These are phyloP conservation scores for Baronia brevicornis DNA, from an alignment of 2,888 invertebrate genomes.

Conservation along the genomic window DNA sequence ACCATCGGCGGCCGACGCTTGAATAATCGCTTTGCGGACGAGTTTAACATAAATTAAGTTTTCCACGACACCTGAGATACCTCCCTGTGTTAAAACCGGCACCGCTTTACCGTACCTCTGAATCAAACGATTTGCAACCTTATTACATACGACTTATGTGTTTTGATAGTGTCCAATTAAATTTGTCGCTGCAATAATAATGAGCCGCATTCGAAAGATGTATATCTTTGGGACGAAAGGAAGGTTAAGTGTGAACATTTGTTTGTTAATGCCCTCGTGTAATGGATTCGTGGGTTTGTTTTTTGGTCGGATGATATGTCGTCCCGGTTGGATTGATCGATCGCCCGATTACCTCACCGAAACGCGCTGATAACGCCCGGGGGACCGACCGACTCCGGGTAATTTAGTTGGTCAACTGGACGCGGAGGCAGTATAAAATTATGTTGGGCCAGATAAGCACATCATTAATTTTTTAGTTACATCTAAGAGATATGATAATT, in stretches of 20 bases:
- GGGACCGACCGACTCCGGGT: conserved; percentile 5
- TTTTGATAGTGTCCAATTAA: conserved; percentile 15
- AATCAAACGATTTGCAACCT: conserved; percentile 24
- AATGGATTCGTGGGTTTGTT: conserved; percentile 63
- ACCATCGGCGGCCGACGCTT: conserved; percentile 57
- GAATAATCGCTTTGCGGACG: conserved; percentile 67
- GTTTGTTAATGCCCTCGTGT: conserved; percentile 70
- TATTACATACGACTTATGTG: conserved; percentile 18
- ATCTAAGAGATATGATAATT: too few species aligned
- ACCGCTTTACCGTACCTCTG: conserved; percentile 20
- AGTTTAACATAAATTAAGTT: conserved; percentile 75
- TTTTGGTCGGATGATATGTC: conserved; percentile 57
- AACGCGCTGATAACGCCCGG: conserved; percentile 8
- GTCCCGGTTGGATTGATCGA: conserved; percentile 55
- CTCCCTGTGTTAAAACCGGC: conserved; percentile 49
- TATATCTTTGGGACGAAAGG: conserved; percentile 61
- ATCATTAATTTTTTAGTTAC: too few species aligned
- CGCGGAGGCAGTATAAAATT: not conserved
- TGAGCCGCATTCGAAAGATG: conserved; percentile 65
- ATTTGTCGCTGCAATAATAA: conserved; percentile 45
- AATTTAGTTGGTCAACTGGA: not conserved
- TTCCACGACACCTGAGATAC: conserved; percentile 70
- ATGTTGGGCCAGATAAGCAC: too few species aligned
- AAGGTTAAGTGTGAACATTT: conserved; percentile 75
- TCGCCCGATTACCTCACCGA: conserved; percentile 22